A percentile compares a stretch with the other conserved stretches of the same genome.
These are phyloP conservation scores for Eulemur macaco DNA, from an alignment of 2,113 vertebrate species.

Conservation along the genomic window DNA sequence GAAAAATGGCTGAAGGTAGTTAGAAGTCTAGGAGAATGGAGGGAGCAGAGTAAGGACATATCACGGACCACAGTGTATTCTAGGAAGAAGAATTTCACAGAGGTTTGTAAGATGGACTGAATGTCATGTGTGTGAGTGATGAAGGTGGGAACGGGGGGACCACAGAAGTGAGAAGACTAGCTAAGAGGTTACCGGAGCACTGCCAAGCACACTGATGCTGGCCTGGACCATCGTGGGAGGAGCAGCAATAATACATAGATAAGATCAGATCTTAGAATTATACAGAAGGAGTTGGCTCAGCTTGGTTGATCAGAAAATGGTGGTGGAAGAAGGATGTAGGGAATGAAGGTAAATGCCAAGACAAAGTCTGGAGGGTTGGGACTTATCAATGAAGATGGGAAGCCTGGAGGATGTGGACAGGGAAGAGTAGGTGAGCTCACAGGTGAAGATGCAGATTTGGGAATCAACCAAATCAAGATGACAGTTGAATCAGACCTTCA, in stretches of 20 bases:
- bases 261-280: background rate
- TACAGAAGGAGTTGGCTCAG: background rate
- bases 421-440: background rate
- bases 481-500: background rate
- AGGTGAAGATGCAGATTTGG: background rate
- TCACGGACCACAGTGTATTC: background rate
- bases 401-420: background rate
- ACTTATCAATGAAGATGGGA: fast-evolving
- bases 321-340: too few species aligned
- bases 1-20: background rate
- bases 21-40: background rate
- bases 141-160: background rate
- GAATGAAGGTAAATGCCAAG: background rate
- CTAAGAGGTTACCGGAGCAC: background rate
- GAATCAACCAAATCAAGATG: background rate
- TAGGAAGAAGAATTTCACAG: background rate
- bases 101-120: background rate
- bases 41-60: background rate
- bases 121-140: background rate
- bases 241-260: fast-evolving
- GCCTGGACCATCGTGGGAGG: background rate
- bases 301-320: background rate
- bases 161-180: background rate
- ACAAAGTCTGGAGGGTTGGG: background rate
- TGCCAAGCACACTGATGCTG: background rate